phyloP scores from a whole-genome alignment of 2,113 vertebrate genomes.

The Ibidorhyncha struthersii region DNA sequence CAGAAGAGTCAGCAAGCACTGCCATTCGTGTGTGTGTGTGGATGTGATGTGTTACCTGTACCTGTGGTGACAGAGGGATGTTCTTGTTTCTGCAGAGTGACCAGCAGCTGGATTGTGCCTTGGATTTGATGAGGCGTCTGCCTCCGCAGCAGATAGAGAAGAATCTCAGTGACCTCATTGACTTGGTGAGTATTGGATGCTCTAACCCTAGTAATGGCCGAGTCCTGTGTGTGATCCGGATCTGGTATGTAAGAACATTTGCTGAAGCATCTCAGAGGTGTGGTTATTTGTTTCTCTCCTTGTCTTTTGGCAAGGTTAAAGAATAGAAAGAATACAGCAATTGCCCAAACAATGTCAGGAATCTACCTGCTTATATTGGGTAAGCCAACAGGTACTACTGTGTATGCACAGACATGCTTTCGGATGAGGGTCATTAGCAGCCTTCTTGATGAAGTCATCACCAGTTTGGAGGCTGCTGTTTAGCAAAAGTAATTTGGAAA shows the following conservation, averaged over 20 bases:
- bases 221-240: not conserved
- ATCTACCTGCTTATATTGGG: not conserved
- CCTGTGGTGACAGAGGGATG: not conserved
- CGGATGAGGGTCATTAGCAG: not conserved
- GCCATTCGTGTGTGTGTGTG: not conserved
- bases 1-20: not conserved
- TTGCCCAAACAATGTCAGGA: not conserved
- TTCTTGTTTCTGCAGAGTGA: conserved; percentile 83
- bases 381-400: not conserved
- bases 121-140: conserved; percentile 99
- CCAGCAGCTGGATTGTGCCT: conserved; percentile 98
- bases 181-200: conserved; percentile 83
- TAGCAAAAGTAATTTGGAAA: not conserved
- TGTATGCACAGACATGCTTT: not conserved
- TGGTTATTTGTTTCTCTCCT: not conserved
- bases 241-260: not conserved
- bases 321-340: not conserved
- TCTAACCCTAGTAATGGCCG: not conserved
- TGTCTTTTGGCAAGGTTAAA: not conserved
- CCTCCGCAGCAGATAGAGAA: conserved; percentile 99
- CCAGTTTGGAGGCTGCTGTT: not conserved
- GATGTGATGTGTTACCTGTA: not conserved
- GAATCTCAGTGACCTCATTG: conserved; percentile 99
- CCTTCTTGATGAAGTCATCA: not conserved
- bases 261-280: not conserved